Percentiles rank a stretch among this genome's conserved stretches.
These are phyloP conservation scores for Xenus cinereus DNA, from an alignment of 2,113 vertebrate genomes.

Conservation along the genomic window DNA sequence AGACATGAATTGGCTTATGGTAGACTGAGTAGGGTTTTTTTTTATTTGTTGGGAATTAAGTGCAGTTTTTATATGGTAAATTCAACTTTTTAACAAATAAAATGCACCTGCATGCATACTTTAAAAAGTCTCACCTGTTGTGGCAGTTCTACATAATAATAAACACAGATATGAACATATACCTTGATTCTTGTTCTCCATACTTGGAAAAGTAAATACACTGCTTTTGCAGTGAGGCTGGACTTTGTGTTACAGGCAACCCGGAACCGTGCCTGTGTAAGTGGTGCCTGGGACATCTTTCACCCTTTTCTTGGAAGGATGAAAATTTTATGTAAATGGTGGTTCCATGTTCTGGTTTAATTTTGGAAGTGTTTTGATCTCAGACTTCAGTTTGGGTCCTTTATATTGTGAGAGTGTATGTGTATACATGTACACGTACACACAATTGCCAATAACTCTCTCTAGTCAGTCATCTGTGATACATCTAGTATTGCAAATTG, in stretches of 20 bases:
- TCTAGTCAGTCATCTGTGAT: not conserved
- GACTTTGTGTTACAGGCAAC: not conserved
- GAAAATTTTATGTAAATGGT: not conserved
- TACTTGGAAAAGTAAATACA: not conserved
- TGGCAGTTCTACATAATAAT: not conserved
- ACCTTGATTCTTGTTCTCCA: not conserved
- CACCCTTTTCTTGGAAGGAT: not conserved
- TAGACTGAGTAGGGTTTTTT: not conserved
- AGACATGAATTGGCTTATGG: not conserved
- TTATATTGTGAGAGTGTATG: not conserved
- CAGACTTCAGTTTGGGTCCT: not conserved
- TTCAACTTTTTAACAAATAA: not conserved
- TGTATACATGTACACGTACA: not conserved
- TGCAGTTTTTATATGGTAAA: not conserved
- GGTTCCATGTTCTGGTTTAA: not conserved
- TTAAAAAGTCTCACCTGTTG: not conserved
- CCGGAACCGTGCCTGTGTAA: not conserved
- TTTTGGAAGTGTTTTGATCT: not conserved
- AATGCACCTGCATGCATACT: not conserved
- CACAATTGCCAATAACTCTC: not conserved
- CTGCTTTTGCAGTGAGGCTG: not conserved
- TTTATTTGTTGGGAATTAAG: not conserved
- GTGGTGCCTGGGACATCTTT: not conserved
- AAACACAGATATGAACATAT: not conserved
- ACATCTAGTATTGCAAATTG: not conserved